Evolutionary conservation across 2,113 vertebrate species (phyloP), one percentile per base, ranked within the genome.

Genomic region (Galbula dea): DNA sequence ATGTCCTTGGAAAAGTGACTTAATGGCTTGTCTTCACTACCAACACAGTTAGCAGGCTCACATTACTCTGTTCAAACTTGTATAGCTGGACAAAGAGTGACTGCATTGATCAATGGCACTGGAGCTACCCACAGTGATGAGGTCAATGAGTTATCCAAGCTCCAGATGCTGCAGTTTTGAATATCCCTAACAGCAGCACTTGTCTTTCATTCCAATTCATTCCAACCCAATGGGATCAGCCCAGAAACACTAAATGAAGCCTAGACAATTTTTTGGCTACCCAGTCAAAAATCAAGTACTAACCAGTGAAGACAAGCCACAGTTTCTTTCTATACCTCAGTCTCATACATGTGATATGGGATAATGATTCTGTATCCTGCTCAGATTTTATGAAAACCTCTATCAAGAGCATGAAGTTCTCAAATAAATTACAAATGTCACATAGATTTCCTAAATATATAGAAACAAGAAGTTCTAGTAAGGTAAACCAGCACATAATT

Each of bases 251-350:
- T 19, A 67, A 52, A 65, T 16, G 5, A 11, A 78, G n/a, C 9
- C 11, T 12, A 27, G 54, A 37, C 1, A 45, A 34, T 21, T 27
- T 27, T 52, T 32, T 34, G 57, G 32, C 14, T 39, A 32, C 7
- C 63, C 20, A 55, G 24, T 83, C 7, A 6, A 32, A 69, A 62
- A 49, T 12, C 10, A 26, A 36, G 17, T 12, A 18, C 41, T n/a
- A 76, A 26, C 17, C n/a, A 36, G 88, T 86, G 88, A 96, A 96
- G 90, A 94, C 88, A 96, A 94, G 55, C 76, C 95, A 81, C 46
- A 22, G 34, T 46, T 89, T 93, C 34, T 69, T 24, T 77, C 30
- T 59, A 3, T 21, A 48, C 22, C 24, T 79, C 74, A 55, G 48
- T 32, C 32, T 39, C 67, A 29, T 3, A 27, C 10, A 9, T 62